phyloP scores from a whole-genome alignment of 2,113 vertebrate species.

The Oryctolagus cuniculus region mOryCun1.1 NC_091432.1:71149501-71150000 shows the following conservation, averaged over 20 bases:
- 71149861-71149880: background rate
- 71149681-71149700: background rate
- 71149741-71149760: background rate
- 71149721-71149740: background rate
- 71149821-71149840: background rate
- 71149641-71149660: background rate
- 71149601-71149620: background rate
- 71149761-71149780: background rate
- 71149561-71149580: background rate
- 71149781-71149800: background rate
- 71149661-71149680: background rate
- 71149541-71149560: background rate
- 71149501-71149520: accelerated
- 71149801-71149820: background rate
- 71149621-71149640: background rate
- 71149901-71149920: conserved; percentile 7
- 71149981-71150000: background rate
- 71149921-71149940: background rate
- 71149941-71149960: background rate
- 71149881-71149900: conserved; percentile 5
- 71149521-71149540: background rate
- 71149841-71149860: background rate
- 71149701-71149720: background rate
- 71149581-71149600: too few species aligned
- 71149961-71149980: background rate